phyloP scores from a whole-genome alignment of 2,797 vertebrate genomes.

The Smutsia gigantea region DNA sequence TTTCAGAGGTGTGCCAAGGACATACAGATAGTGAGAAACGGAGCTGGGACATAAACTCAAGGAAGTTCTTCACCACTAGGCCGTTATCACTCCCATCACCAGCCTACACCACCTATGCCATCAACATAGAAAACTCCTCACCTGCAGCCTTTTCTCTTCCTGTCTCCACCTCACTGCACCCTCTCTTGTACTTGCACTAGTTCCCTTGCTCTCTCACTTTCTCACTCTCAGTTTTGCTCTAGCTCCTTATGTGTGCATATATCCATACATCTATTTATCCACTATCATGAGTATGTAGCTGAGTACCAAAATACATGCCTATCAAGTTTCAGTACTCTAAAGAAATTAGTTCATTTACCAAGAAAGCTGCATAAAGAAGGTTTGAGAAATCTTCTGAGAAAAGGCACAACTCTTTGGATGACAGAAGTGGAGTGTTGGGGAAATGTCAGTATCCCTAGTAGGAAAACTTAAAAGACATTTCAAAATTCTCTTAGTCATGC shows the following conservation, averaged over 20 bases:
- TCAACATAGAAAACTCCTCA: background rate
- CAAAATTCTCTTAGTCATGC: slow-evolving; percentile 84
- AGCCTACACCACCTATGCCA: background rate
- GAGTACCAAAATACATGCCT: background rate
- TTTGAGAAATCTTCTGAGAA: slow-evolving; percentile 81
- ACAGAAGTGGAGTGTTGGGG: slow-evolving; percentile 67
- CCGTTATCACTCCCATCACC: background rate
- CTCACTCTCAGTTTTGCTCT: background rate
- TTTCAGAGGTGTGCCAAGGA: background rate
- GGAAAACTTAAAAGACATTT: slow-evolving; percentile 71
- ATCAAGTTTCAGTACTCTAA: background rate
- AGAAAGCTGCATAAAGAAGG: slow-evolving; percentile 73
- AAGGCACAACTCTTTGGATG: slow-evolving; percentile 65
- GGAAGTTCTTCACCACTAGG: background rate
- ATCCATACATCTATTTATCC: background rate
- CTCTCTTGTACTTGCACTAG: background rate
- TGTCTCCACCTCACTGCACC: background rate
- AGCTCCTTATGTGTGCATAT: background rate
- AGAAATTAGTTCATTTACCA: slow-evolving; percentile 66
- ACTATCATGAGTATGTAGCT: background rate
- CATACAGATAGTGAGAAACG: background rate
- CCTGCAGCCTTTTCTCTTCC: background rate
- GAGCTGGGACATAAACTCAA: background rate
- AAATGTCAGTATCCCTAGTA: slow-evolving; percentile 81
- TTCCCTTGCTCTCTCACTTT: background rate